Base-by-base conservation (phyloP, 2,113 vertebrate species). In the Kobus ellipsiprymnus region DNA sequence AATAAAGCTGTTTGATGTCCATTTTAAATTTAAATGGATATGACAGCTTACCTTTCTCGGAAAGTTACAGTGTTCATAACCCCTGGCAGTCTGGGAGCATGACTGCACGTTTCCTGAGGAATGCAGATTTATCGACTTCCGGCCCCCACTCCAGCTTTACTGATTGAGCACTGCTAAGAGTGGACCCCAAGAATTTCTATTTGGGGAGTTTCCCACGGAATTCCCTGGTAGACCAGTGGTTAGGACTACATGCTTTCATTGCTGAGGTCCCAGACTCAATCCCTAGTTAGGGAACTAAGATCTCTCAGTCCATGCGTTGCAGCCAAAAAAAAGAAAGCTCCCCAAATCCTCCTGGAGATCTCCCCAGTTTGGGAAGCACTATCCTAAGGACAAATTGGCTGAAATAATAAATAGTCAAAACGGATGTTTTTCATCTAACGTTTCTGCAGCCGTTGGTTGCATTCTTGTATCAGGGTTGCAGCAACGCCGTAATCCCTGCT, bases 271-370 rank as follows among this genome's bases (percentile, higher is more conserved):
- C 46, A 3, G 29, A 5, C 50, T 81, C 78, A 19, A 12, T 33
- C 9, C 29, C 46, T 50, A 30, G 78, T 81, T 10, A 50, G 46
- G 78, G 46, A 50, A 81, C 78, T 81, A 33, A 81, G 78, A 81
- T 81, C 46, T 30, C 46, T 19, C 16, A 5, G 16, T 16, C 16
- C 9, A 30, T 10, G 16, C 0, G 0, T 11, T 50, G 29, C 1
- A 33, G 46, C 78, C 29, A 50, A 50, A 80, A 80, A 15, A 44
- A 30, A 81, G 23, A n/a, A 91, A 94, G 60, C 36, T 54, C 81
- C 30, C 44, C 48, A 29, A 23, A 33, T 29, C 33, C 33, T 94
- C 71, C 81, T 52, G 6, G 36, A 29, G 46, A 48, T 54, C 85
- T 36, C 48, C 60, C 14, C 29, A 55, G 3, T 62, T 33, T 78